These are phyloP conservation scores for Catharus minimus DNA, from an alignment of 2,113 vertebrate species.

Conservation along the genomic window DNA sequence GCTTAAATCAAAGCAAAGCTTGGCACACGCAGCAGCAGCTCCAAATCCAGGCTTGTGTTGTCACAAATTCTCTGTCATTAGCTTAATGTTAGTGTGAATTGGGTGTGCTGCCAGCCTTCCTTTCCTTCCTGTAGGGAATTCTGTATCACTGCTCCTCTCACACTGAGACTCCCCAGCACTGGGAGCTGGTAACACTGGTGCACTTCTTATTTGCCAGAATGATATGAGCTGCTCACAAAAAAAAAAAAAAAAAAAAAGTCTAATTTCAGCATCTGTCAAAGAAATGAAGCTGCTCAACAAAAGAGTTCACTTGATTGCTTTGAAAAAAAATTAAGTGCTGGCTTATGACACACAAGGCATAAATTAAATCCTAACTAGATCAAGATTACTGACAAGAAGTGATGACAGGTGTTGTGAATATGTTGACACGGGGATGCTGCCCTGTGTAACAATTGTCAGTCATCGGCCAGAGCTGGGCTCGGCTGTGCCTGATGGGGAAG, in stretches of 20 bases:
- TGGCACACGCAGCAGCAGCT: neutral
- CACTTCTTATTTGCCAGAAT: neutral
- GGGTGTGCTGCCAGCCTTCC: neutral
- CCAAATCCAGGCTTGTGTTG: neutral
- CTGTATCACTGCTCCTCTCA: neutral
- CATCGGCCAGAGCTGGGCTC: slow-evolving; percentile 32
- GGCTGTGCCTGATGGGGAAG: neutral
- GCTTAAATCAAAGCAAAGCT: neutral
- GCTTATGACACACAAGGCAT: slow-evolving; percentile 58
- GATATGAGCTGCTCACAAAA: neutral
- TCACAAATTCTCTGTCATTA: neutral
- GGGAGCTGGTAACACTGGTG: neutral
- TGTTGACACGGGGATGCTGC: slow-evolving; percentile 53
- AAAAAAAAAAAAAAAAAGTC: neutral
- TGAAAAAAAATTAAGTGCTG: slow-evolving; percentile 37
- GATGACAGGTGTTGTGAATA: slow-evolving; percentile 77
- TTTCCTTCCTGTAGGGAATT: slow-evolving; percentile 29
- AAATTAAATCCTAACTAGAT: slow-evolving; percentile 70
- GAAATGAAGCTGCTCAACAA: slow-evolving; percentile 29
- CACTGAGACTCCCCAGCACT: neutral
- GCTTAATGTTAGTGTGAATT: neutral
- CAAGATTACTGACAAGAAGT: slow-evolving; percentile 61
- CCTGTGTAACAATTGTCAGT: slow-evolving; percentile 66
- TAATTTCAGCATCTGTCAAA: slow-evolving; percentile 52
- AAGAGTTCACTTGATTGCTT: slow-evolving; percentile 41